A percentile compares a stretch with the other conserved stretches of the same genome.
phyloP scores from a whole-genome alignment of 2,113 vertebrate genomes.

The Spermophilus dauricus region DNA sequence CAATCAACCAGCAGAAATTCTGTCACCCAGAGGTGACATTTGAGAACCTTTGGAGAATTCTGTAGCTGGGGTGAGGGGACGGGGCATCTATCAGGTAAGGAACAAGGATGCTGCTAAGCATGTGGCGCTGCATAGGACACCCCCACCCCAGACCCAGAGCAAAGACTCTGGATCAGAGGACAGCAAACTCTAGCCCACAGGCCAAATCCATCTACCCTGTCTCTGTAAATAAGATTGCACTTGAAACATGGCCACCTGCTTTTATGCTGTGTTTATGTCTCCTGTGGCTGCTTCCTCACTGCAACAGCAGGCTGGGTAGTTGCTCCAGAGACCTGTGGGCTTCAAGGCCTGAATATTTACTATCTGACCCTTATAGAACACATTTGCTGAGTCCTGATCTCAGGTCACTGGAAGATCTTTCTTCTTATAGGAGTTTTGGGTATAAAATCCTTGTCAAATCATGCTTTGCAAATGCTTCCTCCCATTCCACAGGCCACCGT shows the following conservation, averaged over 20 bases:
- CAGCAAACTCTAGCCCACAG: background rate
- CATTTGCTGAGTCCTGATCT: background rate
- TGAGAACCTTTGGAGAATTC: background rate
- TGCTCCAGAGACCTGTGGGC: background rate
- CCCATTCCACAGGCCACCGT: background rate
- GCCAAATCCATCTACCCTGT: background rate
- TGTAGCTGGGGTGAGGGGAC: rapidly evolving
- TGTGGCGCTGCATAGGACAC: no score
- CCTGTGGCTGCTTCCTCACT: background rate
- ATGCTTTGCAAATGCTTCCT: background rate
- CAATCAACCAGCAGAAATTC: background rate
- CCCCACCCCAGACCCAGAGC: no score
- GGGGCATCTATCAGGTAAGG: background rate
- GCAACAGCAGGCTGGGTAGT: no score
- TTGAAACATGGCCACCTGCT: background rate
- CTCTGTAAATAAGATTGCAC: background rate
- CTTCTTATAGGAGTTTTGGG: background rate
- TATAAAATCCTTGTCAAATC: background rate
- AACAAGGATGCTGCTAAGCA: background rate
- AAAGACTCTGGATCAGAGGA: background rate
- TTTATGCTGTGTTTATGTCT: background rate
- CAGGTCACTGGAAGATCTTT: background rate
- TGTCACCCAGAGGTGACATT: background rate
- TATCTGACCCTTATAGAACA: background rate
- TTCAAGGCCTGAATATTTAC: background rate